These are phyloP conservation scores for Heliothis virescens DNA, from an alignment of 1,140 invertebrate species.

Conservation along the genomic window DNA sequence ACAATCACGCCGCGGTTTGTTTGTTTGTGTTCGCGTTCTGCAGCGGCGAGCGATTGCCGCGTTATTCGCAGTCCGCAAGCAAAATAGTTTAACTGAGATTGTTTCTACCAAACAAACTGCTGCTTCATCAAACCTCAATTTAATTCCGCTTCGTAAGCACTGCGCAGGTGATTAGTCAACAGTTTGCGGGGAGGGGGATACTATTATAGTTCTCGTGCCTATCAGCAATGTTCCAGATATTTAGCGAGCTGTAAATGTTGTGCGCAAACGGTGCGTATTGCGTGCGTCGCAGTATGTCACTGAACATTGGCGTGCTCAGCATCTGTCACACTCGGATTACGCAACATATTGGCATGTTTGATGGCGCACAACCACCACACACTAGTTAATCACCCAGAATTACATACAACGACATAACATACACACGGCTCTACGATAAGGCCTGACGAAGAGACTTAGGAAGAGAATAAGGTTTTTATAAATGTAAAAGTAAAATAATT, in stretches of 20 bases:
- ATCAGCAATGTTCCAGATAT: too few relatives aligned
- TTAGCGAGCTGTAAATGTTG: too few relatives aligned
- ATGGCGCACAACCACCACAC: not conserved
- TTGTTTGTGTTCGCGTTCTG: slow-evolving; percentile 15
- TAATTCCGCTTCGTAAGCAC: not conserved
- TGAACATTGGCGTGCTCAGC: not conserved
- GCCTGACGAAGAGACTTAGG: too few relatives aligned
- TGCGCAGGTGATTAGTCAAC: not conserved
- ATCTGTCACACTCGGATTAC: slow-evolving; percentile 6
- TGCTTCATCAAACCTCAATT: not conserved
- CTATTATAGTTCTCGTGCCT: too few relatives aligned
- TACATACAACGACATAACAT: not conserved
- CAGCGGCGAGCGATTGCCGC: not conserved
- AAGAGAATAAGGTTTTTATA: too few relatives aligned
- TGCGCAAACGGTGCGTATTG: too few relatives aligned
- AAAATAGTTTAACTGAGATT: slow-evolving; percentile 6
- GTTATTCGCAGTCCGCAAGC: slow-evolving; percentile 6
- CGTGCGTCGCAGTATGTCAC: not conserved
- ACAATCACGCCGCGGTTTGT: not conserved
- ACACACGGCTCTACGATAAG: not conserved
- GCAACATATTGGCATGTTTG: slow-evolving; percentile 8
- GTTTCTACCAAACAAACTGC: slow-evolving; percentile 11
- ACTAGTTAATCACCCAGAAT: not conserved
- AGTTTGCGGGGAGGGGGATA: not conserved
- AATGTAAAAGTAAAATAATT: too few relatives aligned